Percentiles rank a stretch among this genome's conserved stretches.
Evolutionary conservation across 2,888 invertebrate genomes (phyloP).

Genomic region (Tetragnatha montana): DNA sequence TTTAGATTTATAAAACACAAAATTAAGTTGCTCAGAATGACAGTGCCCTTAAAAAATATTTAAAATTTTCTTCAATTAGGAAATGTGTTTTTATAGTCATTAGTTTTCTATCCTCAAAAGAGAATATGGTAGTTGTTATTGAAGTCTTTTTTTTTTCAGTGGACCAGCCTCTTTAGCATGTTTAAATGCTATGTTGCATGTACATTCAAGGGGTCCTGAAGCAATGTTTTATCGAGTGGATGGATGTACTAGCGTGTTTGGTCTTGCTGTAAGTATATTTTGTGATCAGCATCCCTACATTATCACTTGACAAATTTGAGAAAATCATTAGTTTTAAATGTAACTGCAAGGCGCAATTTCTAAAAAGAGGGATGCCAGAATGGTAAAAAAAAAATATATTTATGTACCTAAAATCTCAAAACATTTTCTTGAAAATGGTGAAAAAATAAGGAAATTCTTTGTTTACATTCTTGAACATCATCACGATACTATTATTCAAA

Average conservation of each 20-base stretch:
- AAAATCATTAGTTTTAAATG: no score
- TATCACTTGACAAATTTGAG: neutral
- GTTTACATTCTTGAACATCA: neutral
- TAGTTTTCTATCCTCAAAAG: no score
- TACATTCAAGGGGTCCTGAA: conserved; percentile 74
- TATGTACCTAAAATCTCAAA: no score
- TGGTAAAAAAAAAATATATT: no score
- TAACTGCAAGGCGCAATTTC: no score
- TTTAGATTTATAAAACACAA: no score
- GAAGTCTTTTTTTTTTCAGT: conserved; percentile 56
- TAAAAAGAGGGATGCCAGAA: no score
- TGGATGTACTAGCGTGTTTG: conserved; percentile 72
- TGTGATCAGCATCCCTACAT: neutral
- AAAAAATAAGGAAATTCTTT: neutral
- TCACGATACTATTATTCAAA: neutral
- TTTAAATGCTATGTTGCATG: conserved; percentile 75
- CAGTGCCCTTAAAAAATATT: no score
- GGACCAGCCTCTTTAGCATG: conserved; percentile 73
- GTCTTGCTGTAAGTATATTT: conserved; percentile 70
- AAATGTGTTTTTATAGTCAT: no score
- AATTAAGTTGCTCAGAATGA: no score
- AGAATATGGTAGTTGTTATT: neutral
- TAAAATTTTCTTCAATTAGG: no score
- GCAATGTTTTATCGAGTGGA: conserved; percentile 74
- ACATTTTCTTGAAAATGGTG: no score